Conservation (phyloP, 2,113 vertebrate genomes). For the Neotoma lepida region DNA sequence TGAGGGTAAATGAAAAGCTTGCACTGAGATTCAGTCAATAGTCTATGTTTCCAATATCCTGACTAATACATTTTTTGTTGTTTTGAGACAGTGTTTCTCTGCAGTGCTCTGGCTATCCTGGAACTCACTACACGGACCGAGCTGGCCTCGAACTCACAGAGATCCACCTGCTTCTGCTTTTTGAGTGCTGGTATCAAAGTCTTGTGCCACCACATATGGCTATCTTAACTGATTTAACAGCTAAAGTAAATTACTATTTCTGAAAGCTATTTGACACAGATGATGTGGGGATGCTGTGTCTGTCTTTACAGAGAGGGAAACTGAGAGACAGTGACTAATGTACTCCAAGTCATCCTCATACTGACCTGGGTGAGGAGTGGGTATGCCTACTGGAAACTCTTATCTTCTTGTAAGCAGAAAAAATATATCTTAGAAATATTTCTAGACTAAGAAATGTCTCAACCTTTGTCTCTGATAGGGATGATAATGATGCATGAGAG, state of each 20-base stretch:
- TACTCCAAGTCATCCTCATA: not conserved
- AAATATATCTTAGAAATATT: conserved; percentile 24
- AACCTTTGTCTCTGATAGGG: conserved; percentile 30
- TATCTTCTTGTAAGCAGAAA: not conserved
- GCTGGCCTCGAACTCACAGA: not conserved
- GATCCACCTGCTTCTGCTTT: not conserved
- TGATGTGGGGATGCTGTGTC: not conserved
- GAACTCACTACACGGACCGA: not conserved
- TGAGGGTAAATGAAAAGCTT: not conserved
- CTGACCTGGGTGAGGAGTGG: not conserved
- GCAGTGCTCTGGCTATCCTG: not conserved
- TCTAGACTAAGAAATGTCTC: conserved; percentile 35
- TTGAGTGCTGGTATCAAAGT: too few species aligned
- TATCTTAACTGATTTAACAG: not conserved
- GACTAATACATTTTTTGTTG: not conserved
- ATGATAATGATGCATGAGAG: not conserved
- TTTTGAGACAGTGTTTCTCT: not conserved
- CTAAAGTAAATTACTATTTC: not conserved
- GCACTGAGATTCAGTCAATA: not conserved
- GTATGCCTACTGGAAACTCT: not conserved
- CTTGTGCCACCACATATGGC: not conserved
- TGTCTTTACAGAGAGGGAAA: not conserved
- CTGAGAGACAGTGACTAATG: not conserved
- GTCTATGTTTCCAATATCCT: not conserved
- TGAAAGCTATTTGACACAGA: not conserved